Conservation (phyloP, 1,140 invertebrate species). For the Drosophila carrolli region DNA sequence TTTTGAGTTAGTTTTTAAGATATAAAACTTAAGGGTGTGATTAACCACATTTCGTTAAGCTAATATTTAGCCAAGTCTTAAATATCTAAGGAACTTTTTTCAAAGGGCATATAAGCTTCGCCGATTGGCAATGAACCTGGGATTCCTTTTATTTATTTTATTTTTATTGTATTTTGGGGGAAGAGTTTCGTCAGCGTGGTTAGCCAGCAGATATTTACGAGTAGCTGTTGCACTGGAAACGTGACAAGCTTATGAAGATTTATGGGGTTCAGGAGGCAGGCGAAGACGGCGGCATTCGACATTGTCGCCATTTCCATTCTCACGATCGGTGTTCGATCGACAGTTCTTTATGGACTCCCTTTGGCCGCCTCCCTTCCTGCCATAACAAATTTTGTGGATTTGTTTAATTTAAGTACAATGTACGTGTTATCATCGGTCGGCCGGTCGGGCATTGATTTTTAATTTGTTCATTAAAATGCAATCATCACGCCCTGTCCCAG, state of each 20-base stretch:
- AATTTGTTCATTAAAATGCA: slow-evolving; percentile 81
- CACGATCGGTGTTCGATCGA: slow-evolving; percentile 82
- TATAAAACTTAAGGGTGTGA: too few relatives aligned
- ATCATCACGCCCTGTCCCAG: slow-evolving; percentile 69
- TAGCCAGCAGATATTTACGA: slow-evolving; percentile 71
- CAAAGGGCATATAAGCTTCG: slow-evolving; percentile 19
- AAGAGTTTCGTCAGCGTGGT: slow-evolving; percentile 42
- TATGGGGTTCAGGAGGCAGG: slow-evolving; percentile 73
- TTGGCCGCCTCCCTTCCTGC: not conserved
- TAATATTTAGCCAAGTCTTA: not conserved
- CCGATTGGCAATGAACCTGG: not conserved
- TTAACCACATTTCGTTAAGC: too few relatives aligned
- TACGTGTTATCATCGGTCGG: slow-evolving; percentile 60
- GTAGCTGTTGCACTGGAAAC: slow-evolving; percentile 83
- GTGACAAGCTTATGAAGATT: slow-evolving; percentile 83
- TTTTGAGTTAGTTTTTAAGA: too few relatives aligned
- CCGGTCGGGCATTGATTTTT: slow-evolving; percentile 71
- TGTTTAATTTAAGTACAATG: slow-evolving; percentile 78
- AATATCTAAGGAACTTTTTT: not conserved
- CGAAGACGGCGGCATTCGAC: slow-evolving; percentile 55
- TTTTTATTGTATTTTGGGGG: slow-evolving; percentile 18
- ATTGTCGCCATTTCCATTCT: slow-evolving; percentile 82
- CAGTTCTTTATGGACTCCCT: slow-evolving; percentile 62
- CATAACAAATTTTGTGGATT: slow-evolving; percentile 50
- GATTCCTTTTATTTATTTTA: slow-evolving; percentile 15